A percentile compares a stretch with the other conserved stretches of the same genome.
phyloP scores from a whole-genome alignment of 2,888 invertebrate species.

The Andrena flavipes region DNA sequence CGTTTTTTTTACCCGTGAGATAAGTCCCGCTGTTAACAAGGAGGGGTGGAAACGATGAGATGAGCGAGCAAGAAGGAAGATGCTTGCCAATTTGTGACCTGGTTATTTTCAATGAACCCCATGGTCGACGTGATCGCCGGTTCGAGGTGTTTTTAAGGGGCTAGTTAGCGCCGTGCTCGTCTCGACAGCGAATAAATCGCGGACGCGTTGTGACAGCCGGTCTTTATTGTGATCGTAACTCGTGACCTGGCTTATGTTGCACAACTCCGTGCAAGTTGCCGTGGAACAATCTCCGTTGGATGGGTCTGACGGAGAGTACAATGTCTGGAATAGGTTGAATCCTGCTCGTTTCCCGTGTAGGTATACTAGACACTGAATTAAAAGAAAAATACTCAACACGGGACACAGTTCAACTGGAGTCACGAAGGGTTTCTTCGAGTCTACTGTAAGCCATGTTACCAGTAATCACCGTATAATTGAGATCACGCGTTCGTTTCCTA shows the following conservation, averaged over 20 bases:
- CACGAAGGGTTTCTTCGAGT: not conserved
- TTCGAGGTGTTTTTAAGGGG: conserved; percentile 75
- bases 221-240: conserved; percentile 59
- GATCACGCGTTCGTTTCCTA: not conserved
- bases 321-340: not conserved
- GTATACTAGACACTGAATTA: not conserved
- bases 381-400: not conserved
- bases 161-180: conserved; percentile 71
- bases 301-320: not conserved
- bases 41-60: conserved; percentile 38
- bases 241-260: conserved; percentile 36
- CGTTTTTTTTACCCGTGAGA: not conserved
- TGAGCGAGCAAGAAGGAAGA: conserved; percentile 20
- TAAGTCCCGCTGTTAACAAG: conserved; percentile 20
- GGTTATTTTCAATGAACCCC: conserved; percentile 78
- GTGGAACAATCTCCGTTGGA: not conserved
- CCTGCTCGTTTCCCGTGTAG: not conserved
- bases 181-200: conserved; percentile 49
- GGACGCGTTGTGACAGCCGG: conserved; percentile 38
- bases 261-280: conserved; percentile 27
- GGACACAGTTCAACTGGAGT: not conserved
- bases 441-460: not conserved
- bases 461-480: not conserved
- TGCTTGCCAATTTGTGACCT: conserved; percentile 74
- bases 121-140: conserved; percentile 75